Percentiles rank a stretch among this genome's conserved stretches.
These are phyloP conservation scores for Pleuronectes platessa DNA, from an alignment of 2,113 vertebrate genomes.

Conservation along the genomic window DNA sequence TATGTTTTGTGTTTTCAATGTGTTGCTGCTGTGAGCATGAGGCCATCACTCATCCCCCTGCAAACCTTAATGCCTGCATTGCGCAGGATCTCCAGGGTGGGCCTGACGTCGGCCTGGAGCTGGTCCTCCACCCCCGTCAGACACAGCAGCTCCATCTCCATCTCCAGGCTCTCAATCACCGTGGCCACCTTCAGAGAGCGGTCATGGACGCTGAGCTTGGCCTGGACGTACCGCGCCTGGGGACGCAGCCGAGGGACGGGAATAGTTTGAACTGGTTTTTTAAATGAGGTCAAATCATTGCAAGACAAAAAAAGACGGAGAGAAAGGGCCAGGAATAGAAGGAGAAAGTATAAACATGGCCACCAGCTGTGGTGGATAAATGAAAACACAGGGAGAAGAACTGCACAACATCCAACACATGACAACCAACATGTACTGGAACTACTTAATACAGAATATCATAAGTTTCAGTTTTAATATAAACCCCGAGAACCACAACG, in stretches of 20 bases:
- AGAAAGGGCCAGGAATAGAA: neutral
- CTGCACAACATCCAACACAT: neutral
- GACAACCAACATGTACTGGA: neutral
- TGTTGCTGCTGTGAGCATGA: slow-evolving; percentile 10
- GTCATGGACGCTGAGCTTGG: slow-evolving; percentile 96
- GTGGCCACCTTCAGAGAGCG: slow-evolving; percentile 97
- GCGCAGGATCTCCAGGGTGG: slow-evolving; percentile 94
- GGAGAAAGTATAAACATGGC: neutral
- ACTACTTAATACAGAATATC: neutral
- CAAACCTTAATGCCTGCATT: slow-evolving; percentile 97
- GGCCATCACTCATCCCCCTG: neutral
- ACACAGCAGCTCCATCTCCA: slow-evolving; percentile 98
- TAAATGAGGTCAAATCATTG: slow-evolving; percentile 9
- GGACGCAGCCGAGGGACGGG: neutral
- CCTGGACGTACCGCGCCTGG: slow-evolving; percentile 94
- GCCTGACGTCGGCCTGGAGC: slow-evolving; percentile 92
- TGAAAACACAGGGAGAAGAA: neutral
- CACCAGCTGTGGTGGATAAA: slow-evolving; percentile 7
- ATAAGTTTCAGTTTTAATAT: neutral
- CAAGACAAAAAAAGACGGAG: neutral
- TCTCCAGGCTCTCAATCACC: slow-evolving; percentile 96
- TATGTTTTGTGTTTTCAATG: neutral
- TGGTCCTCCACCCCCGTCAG: slow-evolving; percentile 97
- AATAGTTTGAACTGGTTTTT: neutral
- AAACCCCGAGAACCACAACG: neutral